Evolutionary conservation across 2,113 vertebrate genomes (phyloP).

Genomic region (Cinclus mexicanus): DNA sequence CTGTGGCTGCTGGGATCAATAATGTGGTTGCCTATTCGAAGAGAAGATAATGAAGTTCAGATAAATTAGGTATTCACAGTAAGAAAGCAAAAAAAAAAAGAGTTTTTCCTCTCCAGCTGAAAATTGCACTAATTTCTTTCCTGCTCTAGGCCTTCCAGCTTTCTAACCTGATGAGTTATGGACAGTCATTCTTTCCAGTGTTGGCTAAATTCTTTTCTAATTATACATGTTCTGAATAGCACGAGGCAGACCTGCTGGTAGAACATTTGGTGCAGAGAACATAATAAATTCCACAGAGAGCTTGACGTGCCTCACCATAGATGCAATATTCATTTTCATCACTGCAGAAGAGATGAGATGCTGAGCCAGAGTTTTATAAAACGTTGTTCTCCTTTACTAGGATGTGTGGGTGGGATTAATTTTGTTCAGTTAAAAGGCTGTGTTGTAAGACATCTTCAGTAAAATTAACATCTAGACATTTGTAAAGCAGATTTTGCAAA

Average conservation of each 20-base stretch:
- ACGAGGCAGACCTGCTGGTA: conserved; percentile 31
- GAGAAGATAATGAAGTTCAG: not conserved
- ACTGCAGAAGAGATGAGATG: conserved; percentile 20
- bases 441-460: not conserved
- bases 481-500: not conserved
- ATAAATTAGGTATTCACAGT: not conserved
- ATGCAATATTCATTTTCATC: conserved; percentile 57
- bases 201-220: conserved; percentile 61
- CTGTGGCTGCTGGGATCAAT: not conserved
- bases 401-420: conserved; percentile 1
- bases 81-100: not conserved
- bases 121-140: not conserved
- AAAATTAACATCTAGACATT: not conserved
- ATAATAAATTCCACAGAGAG: conserved; percentile 63
- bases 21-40: not conserved
- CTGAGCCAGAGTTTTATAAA: conserved; percentile 26
- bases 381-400: not conserved
- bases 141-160: conserved; percentile 24
- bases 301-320: conserved; percentile 42
- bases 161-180: conserved; percentile 63
- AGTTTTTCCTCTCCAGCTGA: not conserved
- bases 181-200: conserved; percentile 24
- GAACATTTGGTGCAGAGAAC: conserved; percentile 58
- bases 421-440: not conserved
- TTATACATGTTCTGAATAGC: conserved; percentile 61